Percentiles rank a stretch among this genome's conserved stretches.
Evolutionary conservation across 1,140 invertebrate species (phyloP).

Genomic region (Bombus cullumanus): DNA sequence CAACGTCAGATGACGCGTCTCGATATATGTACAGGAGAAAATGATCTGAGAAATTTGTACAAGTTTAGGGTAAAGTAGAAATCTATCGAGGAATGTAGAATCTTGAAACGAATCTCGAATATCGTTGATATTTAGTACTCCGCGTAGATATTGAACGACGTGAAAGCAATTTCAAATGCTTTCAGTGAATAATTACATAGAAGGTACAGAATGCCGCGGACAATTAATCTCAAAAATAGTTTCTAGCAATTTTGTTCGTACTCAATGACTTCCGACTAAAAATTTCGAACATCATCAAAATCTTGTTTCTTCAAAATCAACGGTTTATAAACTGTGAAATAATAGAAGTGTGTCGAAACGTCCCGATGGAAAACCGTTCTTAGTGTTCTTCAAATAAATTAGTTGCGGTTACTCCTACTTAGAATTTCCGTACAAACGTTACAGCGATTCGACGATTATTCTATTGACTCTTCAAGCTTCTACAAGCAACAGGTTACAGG

Average conservation of each 20-base stretch:
- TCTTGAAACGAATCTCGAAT: background rate
- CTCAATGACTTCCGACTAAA: background rate
- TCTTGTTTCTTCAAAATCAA: background rate
- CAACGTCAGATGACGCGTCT: background rate
- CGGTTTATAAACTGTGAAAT: background rate
- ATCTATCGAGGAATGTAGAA: too few species aligned
- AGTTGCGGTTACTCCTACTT: background rate
- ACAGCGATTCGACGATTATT: background rate
- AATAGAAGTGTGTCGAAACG: background rate
- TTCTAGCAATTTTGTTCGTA: background rate
- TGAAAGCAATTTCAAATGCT: too few species aligned
- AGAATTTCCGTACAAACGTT: background rate
- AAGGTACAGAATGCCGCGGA: background rate
- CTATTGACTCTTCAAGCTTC: too few species aligned
- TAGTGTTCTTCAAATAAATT: background rate
- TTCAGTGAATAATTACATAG: background rate
- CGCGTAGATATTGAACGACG: too few species aligned
- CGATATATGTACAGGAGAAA: background rate
- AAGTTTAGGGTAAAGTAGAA: background rate
- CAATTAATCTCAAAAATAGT: background rate
- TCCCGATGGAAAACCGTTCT: too few species aligned
- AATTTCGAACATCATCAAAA: background rate
- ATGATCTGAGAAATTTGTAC: background rate
- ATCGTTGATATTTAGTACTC: background rate
- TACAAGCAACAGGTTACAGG: constrained; percentile 1